Evolutionary conservation across 2,113 vertebrate species (phyloP).

Genomic region (Nerophis lumbriciformis): DNA sequence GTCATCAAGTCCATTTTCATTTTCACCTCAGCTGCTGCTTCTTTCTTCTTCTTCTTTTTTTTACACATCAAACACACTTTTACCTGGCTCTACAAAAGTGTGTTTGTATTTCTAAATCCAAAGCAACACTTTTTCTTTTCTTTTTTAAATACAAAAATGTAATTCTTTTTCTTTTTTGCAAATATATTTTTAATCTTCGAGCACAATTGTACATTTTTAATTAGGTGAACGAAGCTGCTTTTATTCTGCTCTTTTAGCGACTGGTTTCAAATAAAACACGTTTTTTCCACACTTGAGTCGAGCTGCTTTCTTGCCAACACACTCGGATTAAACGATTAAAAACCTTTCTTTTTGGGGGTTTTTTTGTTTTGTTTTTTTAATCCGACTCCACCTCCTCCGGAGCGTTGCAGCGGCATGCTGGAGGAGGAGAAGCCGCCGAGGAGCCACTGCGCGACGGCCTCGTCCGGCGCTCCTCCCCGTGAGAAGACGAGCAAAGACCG

Average conservation of each 20-base stretch:
- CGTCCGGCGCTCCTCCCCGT: slow-evolving; percentile 5
- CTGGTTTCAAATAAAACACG: no score
- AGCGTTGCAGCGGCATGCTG: background rate
- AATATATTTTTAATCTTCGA: no score
- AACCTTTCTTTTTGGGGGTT: background rate
- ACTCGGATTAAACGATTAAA: background rate
- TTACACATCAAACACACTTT: background rate
- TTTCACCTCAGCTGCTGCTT: slow-evolving; percentile 54
- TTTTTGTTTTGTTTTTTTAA: background rate
- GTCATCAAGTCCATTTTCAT: slow-evolving; percentile 82
- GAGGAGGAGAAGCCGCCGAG: background rate
- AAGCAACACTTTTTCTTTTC: no score
- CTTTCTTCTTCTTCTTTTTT: slow-evolving; percentile 1
- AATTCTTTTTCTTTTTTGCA: no score
- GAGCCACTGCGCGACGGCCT: slow-evolving; percentile 2
- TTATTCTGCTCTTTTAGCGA: no score
- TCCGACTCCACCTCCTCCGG: background rate
- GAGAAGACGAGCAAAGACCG: slow-evolving; percentile 59
- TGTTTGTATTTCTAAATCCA: no score
- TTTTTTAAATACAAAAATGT: no score
- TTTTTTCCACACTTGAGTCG: no score
- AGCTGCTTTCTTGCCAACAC: no score
- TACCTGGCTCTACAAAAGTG: background rate
- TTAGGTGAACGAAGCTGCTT: no score
- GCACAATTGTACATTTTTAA: no score